phyloP scores from a whole-genome alignment of 2,113 vertebrate species.

The Crotalus horridus region DNA sequence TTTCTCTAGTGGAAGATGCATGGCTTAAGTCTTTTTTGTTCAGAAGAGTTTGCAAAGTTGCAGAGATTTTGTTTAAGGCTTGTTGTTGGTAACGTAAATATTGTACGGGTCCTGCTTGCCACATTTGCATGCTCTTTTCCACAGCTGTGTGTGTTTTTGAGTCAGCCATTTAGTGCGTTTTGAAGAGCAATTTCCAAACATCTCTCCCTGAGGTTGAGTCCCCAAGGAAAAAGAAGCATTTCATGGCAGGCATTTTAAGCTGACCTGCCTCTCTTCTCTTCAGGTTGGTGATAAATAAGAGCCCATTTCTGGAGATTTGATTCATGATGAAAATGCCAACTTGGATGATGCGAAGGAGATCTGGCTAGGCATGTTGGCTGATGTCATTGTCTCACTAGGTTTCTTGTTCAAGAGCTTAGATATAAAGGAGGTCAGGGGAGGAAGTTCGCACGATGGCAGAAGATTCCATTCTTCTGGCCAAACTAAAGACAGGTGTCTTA shows the following conservation, averaged over 20 bases:
- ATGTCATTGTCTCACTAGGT: not conserved
- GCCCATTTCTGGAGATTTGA: not conserved
- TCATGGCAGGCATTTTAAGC: not conserved
- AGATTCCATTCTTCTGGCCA: not conserved
- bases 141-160: not conserved
- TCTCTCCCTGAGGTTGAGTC: no score
- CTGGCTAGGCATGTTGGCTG: not conserved
- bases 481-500: not conserved
- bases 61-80: not conserved
- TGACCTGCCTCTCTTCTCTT: not conserved
- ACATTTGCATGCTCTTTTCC: conserved; percentile 15
- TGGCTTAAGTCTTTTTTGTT: not conserved
- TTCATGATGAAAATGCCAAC: not conserved
- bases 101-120: not conserved
- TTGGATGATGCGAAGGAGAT: not conserved
- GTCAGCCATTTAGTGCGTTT: not conserved
- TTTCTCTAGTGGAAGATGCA: not conserved
- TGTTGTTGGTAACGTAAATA: not conserved
- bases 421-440: not conserved
- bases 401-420: not conserved
- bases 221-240: not conserved
- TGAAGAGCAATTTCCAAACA: not conserved
- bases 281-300: not conserved
- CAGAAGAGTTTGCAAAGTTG: not conserved
- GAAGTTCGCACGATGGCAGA: not conserved